Base-by-base conservation (phyloP, 1,140 invertebrate species). In the Ceratina japonica region DNA sequence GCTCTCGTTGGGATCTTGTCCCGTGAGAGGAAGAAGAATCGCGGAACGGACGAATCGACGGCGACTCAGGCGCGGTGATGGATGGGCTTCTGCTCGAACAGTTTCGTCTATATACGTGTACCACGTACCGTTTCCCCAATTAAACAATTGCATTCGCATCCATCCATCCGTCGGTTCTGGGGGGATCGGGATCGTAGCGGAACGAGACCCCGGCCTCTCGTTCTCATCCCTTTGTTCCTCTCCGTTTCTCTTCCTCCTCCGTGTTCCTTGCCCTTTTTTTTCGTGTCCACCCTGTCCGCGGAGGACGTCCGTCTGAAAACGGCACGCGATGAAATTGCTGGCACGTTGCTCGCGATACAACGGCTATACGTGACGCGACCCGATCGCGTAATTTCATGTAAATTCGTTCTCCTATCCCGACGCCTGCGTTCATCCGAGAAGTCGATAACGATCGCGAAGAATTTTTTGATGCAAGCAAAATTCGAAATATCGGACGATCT, bases 121-220 rank as follows among this genome's bases (percentile, higher is more conserved):
- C 80, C 84, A 81, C 81, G 74, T 82, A 83, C 82, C 86, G 83
- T 87, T 88, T 88, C 86, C 81, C 86, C 88, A 89, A 89, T 89
- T 89, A 89, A 89, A 89, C 88, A 89, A 89, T 89, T 88, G 88
- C 85, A 89, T 89, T 89, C 88, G 78, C 87, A 88, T 89, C 86
- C 82, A 88, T 88, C 83, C 82, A 84, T 80, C 80, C 82, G 77
- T 81, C 66, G 51, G 10, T 69, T 20, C 71, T n/a, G 44, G 56
- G 59, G 44, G 52, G 15, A 24, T 44, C 24, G 85, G 84, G 82
- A 86, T 84, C 82, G 80, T 76, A 71, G 62, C 52, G 63, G 27
- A 75, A 71, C 73, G 64, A 62, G 64, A 76, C 56, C 44, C 59
- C 66, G 59, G 27, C n/a, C 58, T 52, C 56, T 66, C 20, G 44